Base-by-base conservation (phyloP, 1,140 invertebrate genomes). In the Sarcophaga bullata region DNA sequence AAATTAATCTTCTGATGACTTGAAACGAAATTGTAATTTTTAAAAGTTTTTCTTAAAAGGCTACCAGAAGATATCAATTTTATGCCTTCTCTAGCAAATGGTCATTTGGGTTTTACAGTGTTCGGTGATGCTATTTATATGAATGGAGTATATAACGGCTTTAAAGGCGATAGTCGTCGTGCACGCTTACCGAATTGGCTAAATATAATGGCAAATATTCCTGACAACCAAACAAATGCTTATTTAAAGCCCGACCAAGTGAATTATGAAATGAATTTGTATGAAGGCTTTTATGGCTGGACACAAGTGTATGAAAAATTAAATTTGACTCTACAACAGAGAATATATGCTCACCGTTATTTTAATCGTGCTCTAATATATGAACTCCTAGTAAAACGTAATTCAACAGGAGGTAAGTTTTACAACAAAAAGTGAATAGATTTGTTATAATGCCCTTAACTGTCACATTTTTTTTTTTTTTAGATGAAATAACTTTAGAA, bases 61-160 rank as follows among this genome's bases (percentile, higher is more conserved):
- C 87, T 92, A 11, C 92, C 92, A 11, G 82, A 87, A 1, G 91
- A 93, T 80, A 85, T 91, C 1, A 90, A 89, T 49, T 92, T 93
- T 84, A 92, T 93, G 92, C 91, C 92, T 8, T 92, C 92, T 5
- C 85, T 93, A 5, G 91, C 92, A 0, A 93, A 93, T 83, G 92
- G 92, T 0, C 92, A 93, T 82, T 81, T 93, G 19, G 92, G 92
- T 0, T 92, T 92, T 11, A 92, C 92, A 25, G 85, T 93, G n/a
- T 92, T 92, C 85, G 92, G 92, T 19, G 90, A 92, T 84, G 90
- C 92, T 5, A 91, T 93, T 0, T 92, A 92, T 73, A 92, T 93
- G 89, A 93, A 93, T 81, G 92, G 92, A 0, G 84, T 93, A 0
- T 93, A 93, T 84, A 93, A 92, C 85, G 92, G 92, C 1, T 85